Evolutionary conservation across 1,140 invertebrate species (phyloP).

Genomic region (Conus betulinus): DNA sequence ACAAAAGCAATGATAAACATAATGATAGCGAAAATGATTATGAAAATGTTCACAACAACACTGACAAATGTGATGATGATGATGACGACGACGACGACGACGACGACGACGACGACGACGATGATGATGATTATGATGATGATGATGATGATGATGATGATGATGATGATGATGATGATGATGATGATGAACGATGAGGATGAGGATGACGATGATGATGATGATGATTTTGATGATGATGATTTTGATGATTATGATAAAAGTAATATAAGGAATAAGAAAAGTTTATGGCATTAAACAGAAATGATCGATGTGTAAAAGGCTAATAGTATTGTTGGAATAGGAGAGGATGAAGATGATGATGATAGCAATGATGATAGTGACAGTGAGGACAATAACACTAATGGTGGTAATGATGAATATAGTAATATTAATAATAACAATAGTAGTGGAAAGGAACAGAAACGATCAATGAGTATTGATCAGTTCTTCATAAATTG

Average conservation of each 20-base stretch:
- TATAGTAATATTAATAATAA: too few relatives aligned
- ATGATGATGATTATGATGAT: neutral
- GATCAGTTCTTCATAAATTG: too few relatives aligned
- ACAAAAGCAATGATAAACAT: neutral
- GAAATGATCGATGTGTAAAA: too few relatives aligned
- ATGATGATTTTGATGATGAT: slow-evolving; percentile 2
- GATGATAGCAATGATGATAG: too few relatives aligned
- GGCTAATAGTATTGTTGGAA: too few relatives aligned
- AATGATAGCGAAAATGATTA: neutral
- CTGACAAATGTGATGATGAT: neutral
- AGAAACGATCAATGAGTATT: too few relatives aligned
- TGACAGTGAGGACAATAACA: too few relatives aligned
- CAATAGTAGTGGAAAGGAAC: neutral
- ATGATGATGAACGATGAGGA: neutral
- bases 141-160: slow-evolving; percentile 1
- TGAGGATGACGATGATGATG: neutral
- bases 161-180: slow-evolving; percentile 1
- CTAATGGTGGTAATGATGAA: too few relatives aligned
- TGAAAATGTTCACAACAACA: neutral
- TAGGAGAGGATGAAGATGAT: too few relatives aligned
- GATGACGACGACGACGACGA: neutral
- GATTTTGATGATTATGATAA: neutral
- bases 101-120: neutral
- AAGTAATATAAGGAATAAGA: too few relatives aligned
- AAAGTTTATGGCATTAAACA: too few relatives aligned